These are phyloP conservation scores for Varroa destructor DNA, from an alignment of 1,140 invertebrate genomes.

Conservation along the genomic window DNA sequence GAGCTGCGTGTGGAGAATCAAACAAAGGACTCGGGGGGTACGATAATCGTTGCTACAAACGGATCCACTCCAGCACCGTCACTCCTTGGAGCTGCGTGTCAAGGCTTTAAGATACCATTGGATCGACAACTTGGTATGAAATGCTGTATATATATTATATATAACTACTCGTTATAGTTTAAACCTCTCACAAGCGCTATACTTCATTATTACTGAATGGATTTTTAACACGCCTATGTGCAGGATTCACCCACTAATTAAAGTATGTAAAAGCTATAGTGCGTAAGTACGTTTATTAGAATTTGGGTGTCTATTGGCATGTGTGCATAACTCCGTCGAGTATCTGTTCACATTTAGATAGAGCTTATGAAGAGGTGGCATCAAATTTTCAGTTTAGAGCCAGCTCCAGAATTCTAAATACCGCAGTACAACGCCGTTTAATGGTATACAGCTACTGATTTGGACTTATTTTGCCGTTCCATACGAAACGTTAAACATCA, in stretches of 20 bases:
- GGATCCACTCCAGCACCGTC: not conserved
- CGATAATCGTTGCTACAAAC: not conserved
- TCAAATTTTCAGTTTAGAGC: no score
- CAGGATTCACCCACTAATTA: not conserved
- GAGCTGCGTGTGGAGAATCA: constrained; percentile 18
- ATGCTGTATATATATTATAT: not conserved
- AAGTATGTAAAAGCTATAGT: not conserved
- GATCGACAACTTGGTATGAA: not conserved
- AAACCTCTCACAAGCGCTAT: not conserved
- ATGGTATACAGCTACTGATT: no score
- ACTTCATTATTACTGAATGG: not conserved
- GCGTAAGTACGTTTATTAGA: not conserved
- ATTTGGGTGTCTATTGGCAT: not conserved
- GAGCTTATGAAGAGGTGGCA: no score
- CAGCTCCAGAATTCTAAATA: no score
- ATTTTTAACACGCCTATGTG: not conserved
- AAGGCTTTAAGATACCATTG: constrained; percentile 9
- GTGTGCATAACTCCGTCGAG: not conserved
- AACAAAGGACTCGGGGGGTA: constrained; percentile 1
- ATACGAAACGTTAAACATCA: no score
- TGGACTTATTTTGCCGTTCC: no score
- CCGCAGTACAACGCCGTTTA: no score
- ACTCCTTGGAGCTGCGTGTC: constrained; percentile 23
- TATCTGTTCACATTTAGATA: no score
- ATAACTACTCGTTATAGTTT: not conserved